phyloP scores from a whole-genome alignment of 2,113 vertebrate species.

The Cyrtonyx montezumae region DNA sequence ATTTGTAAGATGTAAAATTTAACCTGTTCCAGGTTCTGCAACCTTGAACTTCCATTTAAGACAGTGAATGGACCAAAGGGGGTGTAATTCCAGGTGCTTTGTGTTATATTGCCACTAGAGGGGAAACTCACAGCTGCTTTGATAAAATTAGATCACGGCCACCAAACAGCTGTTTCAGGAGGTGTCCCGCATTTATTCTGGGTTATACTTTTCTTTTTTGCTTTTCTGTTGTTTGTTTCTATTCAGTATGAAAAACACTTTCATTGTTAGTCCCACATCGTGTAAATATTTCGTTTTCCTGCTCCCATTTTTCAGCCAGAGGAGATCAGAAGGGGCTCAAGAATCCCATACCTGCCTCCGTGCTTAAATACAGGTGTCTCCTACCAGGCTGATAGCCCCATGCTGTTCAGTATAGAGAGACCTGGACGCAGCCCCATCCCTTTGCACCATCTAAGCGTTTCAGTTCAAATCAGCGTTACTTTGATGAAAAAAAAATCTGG shows the following conservation, averaged over 20 bases:
- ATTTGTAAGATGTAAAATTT: background rate
- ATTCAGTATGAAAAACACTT: background rate
- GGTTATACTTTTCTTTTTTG: background rate
- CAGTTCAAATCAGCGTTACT: background rate
- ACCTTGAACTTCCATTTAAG: background rate
- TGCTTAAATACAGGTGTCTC: background rate
- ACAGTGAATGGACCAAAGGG: background rate
- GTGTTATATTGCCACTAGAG: slow-evolving; percentile 2
- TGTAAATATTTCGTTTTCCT: background rate
- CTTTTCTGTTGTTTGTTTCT: background rate
- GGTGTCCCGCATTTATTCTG: background rate
- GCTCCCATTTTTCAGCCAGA: background rate
- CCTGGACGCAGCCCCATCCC: background rate
- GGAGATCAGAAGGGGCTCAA: background rate
- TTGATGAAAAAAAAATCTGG: background rate
- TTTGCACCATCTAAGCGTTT: background rate
- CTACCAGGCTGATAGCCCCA: background rate
- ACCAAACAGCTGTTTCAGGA: background rate
- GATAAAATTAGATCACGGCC: background rate
- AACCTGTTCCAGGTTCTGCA: background rate
- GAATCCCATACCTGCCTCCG: background rate
- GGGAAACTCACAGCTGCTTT: background rate
- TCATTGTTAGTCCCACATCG: background rate
- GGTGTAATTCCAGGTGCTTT: background rate
- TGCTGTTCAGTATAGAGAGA: background rate